phyloP scores from a whole-genome alignment of 1,140 invertebrate genomes.

The Meteorus sp. region DNA sequence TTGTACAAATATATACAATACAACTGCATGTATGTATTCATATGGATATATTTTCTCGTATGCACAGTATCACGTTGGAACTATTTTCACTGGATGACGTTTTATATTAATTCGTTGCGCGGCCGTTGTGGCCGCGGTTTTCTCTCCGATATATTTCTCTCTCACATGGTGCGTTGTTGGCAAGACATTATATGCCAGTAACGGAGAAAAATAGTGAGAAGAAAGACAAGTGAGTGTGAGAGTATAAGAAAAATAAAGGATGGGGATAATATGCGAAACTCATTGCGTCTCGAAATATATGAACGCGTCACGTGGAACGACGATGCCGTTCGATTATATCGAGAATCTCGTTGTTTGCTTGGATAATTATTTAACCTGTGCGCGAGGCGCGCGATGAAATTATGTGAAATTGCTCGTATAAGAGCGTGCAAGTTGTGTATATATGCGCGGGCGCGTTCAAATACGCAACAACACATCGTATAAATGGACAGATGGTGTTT shows the following conservation, averaged over 20 bases:
- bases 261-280: slow-evolving; percentile 12
- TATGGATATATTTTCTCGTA: background rate
- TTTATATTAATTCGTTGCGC: slow-evolving; percentile 26
- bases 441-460: background rate
- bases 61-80: slow-evolving; percentile 5
- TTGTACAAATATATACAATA: background rate
- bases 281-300: slow-evolving; percentile 20
- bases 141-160: slow-evolving; percentile 20
- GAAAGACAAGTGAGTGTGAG: background rate
- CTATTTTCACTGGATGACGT: slow-evolving; percentile 25
- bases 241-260: no score
- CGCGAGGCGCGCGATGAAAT: slow-evolving; percentile 22
- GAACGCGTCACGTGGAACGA: slow-evolving; percentile 19
- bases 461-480: background rate
- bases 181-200: background rate
- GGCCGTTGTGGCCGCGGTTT: slow-evolving; percentile 5
- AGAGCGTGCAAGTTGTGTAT: slow-evolving; percentile 1
- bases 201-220: background rate
- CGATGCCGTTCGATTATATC: slow-evolving; percentile 25
- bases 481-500: slow-evolving; percentile 14
- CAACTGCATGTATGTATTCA: background rate
- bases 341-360: slow-evolving; percentile 26
- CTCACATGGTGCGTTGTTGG: background rate
- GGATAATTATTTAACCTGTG: slow-evolving; percentile 27
- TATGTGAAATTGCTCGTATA: slow-evolving; percentile 24